Evolutionary conservation across 1,140 invertebrate species (phyloP).

Genomic region (Micrasema minimum): DNA sequence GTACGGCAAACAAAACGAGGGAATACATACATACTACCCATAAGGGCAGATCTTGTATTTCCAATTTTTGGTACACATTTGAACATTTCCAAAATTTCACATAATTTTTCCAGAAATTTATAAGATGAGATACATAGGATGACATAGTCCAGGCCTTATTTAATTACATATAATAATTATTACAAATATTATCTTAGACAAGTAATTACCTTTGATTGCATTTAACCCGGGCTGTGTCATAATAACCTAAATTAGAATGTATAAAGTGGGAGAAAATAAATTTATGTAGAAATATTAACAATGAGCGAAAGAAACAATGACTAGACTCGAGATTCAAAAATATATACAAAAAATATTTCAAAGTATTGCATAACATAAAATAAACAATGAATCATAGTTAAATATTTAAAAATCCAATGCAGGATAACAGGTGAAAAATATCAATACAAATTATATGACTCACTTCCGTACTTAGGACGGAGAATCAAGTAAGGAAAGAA

Average conservation of each 20-base stretch:
- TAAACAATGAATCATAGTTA: slow-evolving; percentile 18
- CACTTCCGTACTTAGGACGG: too few relatives aligned
- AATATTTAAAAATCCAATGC: slow-evolving; percentile 22
- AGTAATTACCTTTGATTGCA: too few relatives aligned
- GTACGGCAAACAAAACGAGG: slow-evolving; percentile 21
- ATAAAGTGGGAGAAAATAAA: neutral
- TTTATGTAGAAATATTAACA: slow-evolving; percentile 24
- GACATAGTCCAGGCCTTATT: neutral
- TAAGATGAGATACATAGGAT: slow-evolving; percentile 14
- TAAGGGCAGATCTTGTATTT: slow-evolving; percentile 1
- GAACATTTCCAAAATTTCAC: slow-evolving; percentile 4
- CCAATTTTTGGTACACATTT: slow-evolving; percentile 12
- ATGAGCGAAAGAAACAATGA: slow-evolving; percentile 32
- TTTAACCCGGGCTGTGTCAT: slow-evolving; percentile 6
- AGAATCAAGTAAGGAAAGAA: too few relatives aligned
- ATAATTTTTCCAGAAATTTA: neutral
- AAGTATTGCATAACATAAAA: slow-evolving; percentile 11
- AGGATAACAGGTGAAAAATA: slow-evolving; percentile 18
- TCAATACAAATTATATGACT: too few relatives aligned
- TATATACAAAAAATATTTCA: slow-evolving; percentile 32
- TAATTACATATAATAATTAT: too few relatives aligned
- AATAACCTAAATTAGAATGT: slow-evolving; percentile 23
- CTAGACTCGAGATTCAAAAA: slow-evolving; percentile 41
- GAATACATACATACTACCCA: neutral
- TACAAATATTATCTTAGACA: too few relatives aligned